Conservation (phyloP, 2,113 vertebrate species). For the Loxodonta africana region DNA sequence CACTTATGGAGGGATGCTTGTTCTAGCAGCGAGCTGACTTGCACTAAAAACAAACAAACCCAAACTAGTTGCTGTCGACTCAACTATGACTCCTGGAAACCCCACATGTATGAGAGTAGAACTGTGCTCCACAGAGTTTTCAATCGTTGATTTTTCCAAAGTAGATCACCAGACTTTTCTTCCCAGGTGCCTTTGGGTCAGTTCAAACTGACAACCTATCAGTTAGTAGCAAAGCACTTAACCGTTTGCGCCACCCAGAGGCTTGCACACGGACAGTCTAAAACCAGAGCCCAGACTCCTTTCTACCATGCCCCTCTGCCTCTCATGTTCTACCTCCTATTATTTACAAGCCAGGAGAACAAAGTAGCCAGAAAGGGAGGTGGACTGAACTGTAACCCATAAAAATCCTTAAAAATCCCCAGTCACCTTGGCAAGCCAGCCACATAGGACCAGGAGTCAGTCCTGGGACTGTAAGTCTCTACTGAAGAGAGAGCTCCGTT, state of each 20-base stretch:
- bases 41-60: neutral
- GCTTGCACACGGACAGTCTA: neutral
- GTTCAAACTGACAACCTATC: neutral
- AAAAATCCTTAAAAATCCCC: neutral
- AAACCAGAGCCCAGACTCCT: neutral
- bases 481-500: slow-evolving; percentile 94
- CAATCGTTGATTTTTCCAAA: neutral
- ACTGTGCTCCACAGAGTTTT: neutral
- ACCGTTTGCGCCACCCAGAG: neutral
- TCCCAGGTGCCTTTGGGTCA: neutral
- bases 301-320: accelerated
- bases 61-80: neutral
- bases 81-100: neutral
- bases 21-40: accelerated
- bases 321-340: accelerated
- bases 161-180: neutral
- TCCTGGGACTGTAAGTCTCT: slow-evolving; percentile 94
- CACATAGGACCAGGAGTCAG: slow-evolving; percentile 95
- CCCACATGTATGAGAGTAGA: neutral
- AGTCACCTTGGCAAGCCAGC: slow-evolving; percentile 94
- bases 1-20: accelerated
- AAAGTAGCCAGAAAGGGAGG: neutral
- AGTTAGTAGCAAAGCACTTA: neutral
- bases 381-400: neutral
- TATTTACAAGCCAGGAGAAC: neutral